Evolutionary conservation across 2,113 vertebrate genomes (phyloP).

Genomic region (Protobothrops flavoviridis): DNA sequence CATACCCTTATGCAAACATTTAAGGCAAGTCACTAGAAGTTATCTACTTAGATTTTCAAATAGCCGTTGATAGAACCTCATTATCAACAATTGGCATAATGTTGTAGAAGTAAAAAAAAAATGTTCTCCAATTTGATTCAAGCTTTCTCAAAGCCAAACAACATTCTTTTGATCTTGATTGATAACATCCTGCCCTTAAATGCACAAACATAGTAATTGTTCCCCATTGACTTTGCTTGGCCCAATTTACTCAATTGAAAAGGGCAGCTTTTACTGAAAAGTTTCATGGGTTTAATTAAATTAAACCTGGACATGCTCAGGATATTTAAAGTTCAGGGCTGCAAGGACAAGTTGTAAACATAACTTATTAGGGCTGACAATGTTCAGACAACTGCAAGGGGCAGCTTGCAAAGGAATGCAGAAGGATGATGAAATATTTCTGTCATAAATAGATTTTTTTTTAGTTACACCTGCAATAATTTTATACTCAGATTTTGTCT

Average conservation of each 20-base stretch:
- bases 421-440: constrained; percentile 16
- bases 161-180: not conserved
- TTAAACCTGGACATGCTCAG: constrained; percentile 31
- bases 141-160: not conserved
- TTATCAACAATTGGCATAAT: not conserved
- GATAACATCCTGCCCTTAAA: not conserved
- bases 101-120: not conserved
- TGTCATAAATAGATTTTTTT: constrained; percentile 27
- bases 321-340: constrained; percentile 37
- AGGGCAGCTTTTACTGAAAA: constrained; percentile 34
- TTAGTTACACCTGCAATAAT: constrained; percentile 4
- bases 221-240: not conserved
- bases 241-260: not conserved
- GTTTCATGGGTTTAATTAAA: constrained; percentile 35
- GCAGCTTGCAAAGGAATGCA: constrained; percentile 15
- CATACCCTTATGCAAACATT: not conserved
- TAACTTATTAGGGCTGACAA: constrained; percentile 28
- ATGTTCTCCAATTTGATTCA: not conserved
- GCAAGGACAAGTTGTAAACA: constrained; percentile 42
- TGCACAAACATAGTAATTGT: not conserved
- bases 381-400: constrained; percentile 30
- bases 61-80: not conserved
- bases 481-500: not conserved
- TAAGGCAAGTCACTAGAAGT: not conserved
- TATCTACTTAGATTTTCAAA: not conserved